Evolutionary conservation across 2,797 vertebrate species (phyloP).

Genomic region (Delichon dasypus): DNA sequence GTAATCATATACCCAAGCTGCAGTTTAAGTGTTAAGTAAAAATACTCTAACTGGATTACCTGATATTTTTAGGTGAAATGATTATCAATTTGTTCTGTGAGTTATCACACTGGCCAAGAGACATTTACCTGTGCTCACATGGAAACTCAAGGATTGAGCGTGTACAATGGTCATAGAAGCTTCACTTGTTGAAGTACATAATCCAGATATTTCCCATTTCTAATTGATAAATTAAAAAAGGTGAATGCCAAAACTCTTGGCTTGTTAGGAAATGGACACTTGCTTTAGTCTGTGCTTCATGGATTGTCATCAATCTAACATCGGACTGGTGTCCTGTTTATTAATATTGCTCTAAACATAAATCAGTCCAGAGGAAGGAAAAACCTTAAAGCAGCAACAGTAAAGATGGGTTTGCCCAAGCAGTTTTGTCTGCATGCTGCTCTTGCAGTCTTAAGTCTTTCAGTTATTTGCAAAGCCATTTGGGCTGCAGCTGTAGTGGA

Average conservation of each 20-base stretch:
- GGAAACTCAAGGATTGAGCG: background rate
- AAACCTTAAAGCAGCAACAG: background rate
- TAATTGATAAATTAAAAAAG: background rate
- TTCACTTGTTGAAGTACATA: background rate
- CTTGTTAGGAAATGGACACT: background rate
- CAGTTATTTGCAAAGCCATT: fast-evolving
- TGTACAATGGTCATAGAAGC: fast-evolving
- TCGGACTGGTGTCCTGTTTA: background rate
- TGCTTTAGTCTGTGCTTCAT: background rate
- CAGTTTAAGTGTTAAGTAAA: background rate
- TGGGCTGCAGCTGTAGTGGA: background rate
- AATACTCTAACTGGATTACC: background rate
- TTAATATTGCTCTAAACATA: background rate
- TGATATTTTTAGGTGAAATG: background rate
- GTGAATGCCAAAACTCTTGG: background rate
- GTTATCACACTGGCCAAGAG: background rate
- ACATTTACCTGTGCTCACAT: background rate
- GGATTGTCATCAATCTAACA: background rate
- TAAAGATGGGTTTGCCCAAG: background rate
- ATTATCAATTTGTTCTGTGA: background rate
- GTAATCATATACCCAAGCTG: fast-evolving
- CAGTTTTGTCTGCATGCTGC: background rate
- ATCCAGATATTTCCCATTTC: background rate
- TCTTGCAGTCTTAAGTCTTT: background rate
- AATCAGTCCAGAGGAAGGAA: background rate